Base-by-base conservation (phyloP, 1,140 invertebrate genomes). In the Solenopsis invicta region DNA sequence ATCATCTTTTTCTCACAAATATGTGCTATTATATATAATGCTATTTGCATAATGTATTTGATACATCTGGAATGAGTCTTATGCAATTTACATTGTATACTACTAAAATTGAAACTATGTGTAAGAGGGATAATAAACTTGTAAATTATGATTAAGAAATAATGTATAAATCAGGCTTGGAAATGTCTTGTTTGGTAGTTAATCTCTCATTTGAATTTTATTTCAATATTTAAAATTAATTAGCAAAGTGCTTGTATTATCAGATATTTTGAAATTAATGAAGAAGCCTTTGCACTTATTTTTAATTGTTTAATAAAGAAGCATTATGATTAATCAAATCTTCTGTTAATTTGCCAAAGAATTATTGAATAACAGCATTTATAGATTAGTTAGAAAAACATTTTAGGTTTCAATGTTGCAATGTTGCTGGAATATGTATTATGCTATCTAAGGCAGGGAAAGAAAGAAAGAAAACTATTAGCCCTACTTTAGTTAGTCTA, bases 311-410 rank as follows among this genome's bases (percentile, higher is more conserved):
- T 18, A 10, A 8, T 66, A 0, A 13, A 48, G 4, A 56, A 13
- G 9, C 37, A 18, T 66, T 64, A 37, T 18, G 4, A 1, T 62
- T 12, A 41, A 24, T 64, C 1, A 69, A 66, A 69, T 75, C 66
- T 71, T 24, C 45, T 78, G 50, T 87, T 67, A 48, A 72, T 74
- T 48, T 24, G 56, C 16, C 10, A 45, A 13, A 61, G 21, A 50
- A 29, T 61, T 75, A 16, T 75, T 59, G 52, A 3, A 4, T 24
- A 24, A 59, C 8, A 41, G 13, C 16, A 72, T 16, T 48, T 72
- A 4, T 16, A 24, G 16, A 4, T 0, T 56, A 9, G n/a, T 21
- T 56, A 5, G 8, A 13, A 59, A 24, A 75, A 72, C 2, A 41
- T 54, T 29, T 2, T 29, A 29, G 29, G 2, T 29, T 29, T 29